A percentile compares a stretch with the other conserved stretches of the same genome.
Evolutionary conservation across 2,888 invertebrate species (phyloP).

Genomic region (Aspidiotus destructor): DNA sequence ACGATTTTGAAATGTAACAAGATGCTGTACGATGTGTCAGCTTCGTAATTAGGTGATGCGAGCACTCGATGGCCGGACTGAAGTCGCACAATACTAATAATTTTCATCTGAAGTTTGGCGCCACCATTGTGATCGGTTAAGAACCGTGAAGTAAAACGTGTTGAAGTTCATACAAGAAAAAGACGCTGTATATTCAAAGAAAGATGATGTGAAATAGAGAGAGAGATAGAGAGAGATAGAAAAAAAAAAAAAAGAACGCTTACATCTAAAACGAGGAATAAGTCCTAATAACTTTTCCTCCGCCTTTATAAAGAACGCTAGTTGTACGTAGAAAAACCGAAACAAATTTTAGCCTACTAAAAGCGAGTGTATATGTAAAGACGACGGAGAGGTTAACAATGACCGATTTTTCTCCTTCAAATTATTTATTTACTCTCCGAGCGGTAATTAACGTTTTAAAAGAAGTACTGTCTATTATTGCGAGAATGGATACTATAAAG

Average conservation of each 20-base stretch:
- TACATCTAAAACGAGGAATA: slow-evolving; percentile 21
- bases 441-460: slow-evolving; percentile 12
- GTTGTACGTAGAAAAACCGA: slow-evolving; percentile 20
- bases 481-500: slow-evolving; percentile 10
- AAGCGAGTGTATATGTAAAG: not conserved
- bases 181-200: not conserved
- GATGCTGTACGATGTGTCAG: not conserved
- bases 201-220: not conserved
- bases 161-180: slow-evolving; percentile 5
- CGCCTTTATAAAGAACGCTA: slow-evolving; percentile 9
- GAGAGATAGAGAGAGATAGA: not conserved
- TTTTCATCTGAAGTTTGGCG: slow-evolving; percentile 29
- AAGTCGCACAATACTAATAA: slow-evolving; percentile 30
- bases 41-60: not conserved
- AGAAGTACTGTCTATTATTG: slow-evolving; percentile 18
- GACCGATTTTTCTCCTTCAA: slow-evolving; percentile 29
- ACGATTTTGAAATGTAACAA: slow-evolving; percentile 1
- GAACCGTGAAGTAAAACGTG: slow-evolving; percentile 31
- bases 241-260: slow-evolving; percentile 21
- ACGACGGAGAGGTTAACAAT: slow-evolving; percentile 17
- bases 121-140: slow-evolving; percentile 28
- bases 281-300: slow-evolving; percentile 27
- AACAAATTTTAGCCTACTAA: slow-evolving; percentile 31
- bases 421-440: slow-evolving; percentile 22
- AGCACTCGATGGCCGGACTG: slow-evolving; percentile 14